A percentile compares a stretch with the other conserved stretches of the same genome.
These are phyloP conservation scores for Rhagonycha fulva DNA, from an alignment of 2,888 invertebrate species.

Conservation along the genomic window DNA sequence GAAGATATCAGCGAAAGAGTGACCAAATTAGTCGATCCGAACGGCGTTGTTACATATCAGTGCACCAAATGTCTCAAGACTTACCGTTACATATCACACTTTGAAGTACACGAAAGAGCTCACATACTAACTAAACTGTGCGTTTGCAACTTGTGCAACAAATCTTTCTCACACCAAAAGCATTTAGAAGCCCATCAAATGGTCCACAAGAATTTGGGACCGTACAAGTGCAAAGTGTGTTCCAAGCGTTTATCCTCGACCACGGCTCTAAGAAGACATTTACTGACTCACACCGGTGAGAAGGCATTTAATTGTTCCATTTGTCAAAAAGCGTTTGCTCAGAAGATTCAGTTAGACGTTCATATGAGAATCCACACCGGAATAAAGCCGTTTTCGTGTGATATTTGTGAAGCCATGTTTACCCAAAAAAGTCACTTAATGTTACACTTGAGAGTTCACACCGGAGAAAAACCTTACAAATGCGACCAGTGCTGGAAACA, in stretches of 20 bases:
- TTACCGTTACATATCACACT: neutral
- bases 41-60: neutral
- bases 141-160: neutral
- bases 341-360: constrained; percentile 41
- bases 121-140: neutral
- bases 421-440: constrained; percentile 14
- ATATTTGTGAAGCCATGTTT: constrained; percentile 23
- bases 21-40: neutral
- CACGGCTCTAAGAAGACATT: constrained; percentile 42
- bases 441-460: constrained; percentile 37
- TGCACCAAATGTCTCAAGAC: neutral
- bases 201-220: neutral
- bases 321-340: constrained; percentile 41
- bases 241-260: constrained; percentile 39
- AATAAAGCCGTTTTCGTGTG: constrained; percentile 25
- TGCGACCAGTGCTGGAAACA: constrained; percentile 40
- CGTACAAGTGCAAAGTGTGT: constrained; percentile 42
- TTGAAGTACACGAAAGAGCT: neutral
- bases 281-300: constrained; percentile 40
- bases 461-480: constrained; percentile 41
- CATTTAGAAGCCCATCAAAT: neutral
- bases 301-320: constrained; percentile 41
- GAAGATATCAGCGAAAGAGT: neutral
- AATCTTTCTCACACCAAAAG: neutral
- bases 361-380: constrained; percentile 46